phyloP scores from a whole-genome alignment of 2,888 invertebrate genomes.

The Clusia tigrina region DNA sequence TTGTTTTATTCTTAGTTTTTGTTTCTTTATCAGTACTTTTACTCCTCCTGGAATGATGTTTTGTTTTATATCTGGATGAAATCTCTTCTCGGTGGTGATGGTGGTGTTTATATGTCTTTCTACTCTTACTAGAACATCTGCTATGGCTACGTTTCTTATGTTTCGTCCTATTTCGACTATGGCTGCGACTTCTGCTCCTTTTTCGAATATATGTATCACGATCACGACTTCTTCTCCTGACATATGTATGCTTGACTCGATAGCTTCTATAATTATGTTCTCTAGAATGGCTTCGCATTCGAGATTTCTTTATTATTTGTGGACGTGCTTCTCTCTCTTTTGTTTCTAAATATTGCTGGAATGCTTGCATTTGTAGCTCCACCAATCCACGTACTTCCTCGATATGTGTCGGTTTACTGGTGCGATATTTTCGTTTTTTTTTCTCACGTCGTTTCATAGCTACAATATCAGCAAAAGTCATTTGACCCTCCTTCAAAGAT shows the following conservation, averaged over 20 bases:
- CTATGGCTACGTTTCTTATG: not conserved
- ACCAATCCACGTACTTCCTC: conserved; percentile 59
- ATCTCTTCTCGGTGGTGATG: too few relatives aligned
- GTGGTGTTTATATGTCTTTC: not conserved
- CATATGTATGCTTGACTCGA: not conserved
- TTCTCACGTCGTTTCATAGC: conserved; percentile 51
- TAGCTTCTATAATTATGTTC: not conserved
- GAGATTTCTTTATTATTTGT: not conserved
- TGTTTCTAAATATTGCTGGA: conserved; percentile 43
- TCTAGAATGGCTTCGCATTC: conserved; percentile 4
- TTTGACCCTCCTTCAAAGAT: conserved; percentile 33
- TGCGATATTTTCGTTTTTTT: conserved; percentile 53
- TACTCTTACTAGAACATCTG: conserved; percentile 12
- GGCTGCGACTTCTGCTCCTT: conserved; percentile 22
- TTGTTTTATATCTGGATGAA: too few relatives aligned
- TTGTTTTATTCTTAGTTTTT: too few relatives aligned
- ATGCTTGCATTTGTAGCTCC: conserved; percentile 59
- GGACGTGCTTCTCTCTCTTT: conserved; percentile 6
- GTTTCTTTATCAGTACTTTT: not conserved
- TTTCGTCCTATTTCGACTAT: conserved; percentile 6
- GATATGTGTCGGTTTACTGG: conserved; percentile 55
- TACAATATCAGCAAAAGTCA: conserved; percentile 55
- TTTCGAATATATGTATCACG: not conserved
- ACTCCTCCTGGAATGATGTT: too few relatives aligned
- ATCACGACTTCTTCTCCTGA: not conserved